Percentiles rank a stretch among this genome's conserved stretches.
phyloP scores from a whole-genome alignment of 2,888 invertebrate genomes.

The Hemistola chrysoprasaria region DNA sequence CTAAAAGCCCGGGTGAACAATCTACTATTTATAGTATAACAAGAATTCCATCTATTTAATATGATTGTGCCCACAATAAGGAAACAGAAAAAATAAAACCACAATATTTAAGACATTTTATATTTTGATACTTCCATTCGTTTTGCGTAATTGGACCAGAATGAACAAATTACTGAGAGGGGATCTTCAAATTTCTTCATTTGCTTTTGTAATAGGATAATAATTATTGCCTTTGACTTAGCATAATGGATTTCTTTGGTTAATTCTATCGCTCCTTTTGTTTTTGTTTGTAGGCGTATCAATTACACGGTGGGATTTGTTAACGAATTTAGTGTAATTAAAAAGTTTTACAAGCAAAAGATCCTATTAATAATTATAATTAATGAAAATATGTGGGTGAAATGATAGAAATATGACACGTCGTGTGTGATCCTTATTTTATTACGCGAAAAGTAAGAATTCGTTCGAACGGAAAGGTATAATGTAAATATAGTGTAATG shows the following conservation, averaged over 20 bases:
- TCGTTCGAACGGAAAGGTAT: too few relatives aligned
- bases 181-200: constrained; percentile 55
- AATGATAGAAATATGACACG: too few relatives aligned
- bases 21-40: too few relatives aligned
- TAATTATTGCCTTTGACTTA: constrained; percentile 52
- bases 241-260: constrained; percentile 39
- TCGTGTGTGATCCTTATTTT: too few relatives aligned
- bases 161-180: constrained; percentile 51
- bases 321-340: constrained; percentile 5
- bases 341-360: neutral
- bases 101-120: constrained; percentile 44
- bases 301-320: constrained; percentile 14
- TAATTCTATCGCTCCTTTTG: constrained; percentile 30
- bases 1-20: too few relatives aligned
- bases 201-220: constrained; percentile 57
- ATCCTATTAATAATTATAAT: neutral
- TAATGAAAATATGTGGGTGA: neutral
- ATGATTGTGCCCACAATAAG: constrained; percentile 7
- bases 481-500: too few relatives aligned
- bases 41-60: too few relatives aligned
- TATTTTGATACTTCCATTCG: constrained; percentile 47
- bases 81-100: constrained; percentile 42
- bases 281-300: constrained; percentile 16
- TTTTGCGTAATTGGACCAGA: constrained; percentile 51
- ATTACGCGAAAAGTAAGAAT: too few relatives aligned